Conservation (phyloP, 2,888 invertebrate genomes). For the Drosophila parthenogenetica region DNA sequence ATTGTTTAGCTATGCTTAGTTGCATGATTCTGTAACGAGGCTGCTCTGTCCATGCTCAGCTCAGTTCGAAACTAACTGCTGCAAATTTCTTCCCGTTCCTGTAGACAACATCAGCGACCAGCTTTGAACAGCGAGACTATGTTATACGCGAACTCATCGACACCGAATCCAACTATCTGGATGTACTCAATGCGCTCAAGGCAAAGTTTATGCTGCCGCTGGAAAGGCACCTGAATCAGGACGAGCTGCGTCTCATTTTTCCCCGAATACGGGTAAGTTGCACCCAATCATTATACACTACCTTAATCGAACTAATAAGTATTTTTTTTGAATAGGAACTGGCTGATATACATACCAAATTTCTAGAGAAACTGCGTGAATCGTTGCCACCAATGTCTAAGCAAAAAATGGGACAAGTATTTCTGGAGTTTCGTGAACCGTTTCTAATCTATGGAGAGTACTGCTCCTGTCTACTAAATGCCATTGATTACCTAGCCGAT, state of each 20-base stretch:
- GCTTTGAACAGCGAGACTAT: constrained; percentile 95
- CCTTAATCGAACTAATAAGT: no score
- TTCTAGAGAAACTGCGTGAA: constrained; percentile 92
- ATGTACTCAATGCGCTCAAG: constrained; percentile 94
- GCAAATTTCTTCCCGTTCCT: constrained; percentile 14
- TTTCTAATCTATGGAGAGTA: constrained; percentile 98
- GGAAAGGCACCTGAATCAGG: constrained; percentile 89
- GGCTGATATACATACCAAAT: constrained; percentile 93
- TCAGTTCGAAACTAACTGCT: constrained; percentile 35
- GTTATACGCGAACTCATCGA: constrained; percentile 97
- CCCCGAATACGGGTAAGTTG: constrained; percentile 92
- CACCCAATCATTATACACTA: no score
- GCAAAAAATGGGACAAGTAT: constrained; percentile 91
- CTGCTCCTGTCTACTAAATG: constrained; percentile 96
- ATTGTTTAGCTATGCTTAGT: constrained; percentile 51
- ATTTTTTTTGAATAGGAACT: constrained; percentile 88
- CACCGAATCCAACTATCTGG: constrained; percentile 98
- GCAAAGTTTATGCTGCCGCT: constrained; percentile 93
- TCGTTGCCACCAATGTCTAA: constrained; percentile 88
- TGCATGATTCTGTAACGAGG: constrained; percentile 49
- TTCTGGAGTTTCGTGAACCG: constrained; percentile 95
- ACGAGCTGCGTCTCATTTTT: constrained; percentile 93
- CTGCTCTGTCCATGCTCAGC: constrained; percentile 29
- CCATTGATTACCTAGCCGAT: constrained; percentile 92
- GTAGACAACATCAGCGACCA: constrained; percentile 86